Evolutionary conservation across 1,140 invertebrate genomes (phyloP), one percentile per base, ranked within the genome.

Genomic region (Trichonephila clavipes): DNA sequence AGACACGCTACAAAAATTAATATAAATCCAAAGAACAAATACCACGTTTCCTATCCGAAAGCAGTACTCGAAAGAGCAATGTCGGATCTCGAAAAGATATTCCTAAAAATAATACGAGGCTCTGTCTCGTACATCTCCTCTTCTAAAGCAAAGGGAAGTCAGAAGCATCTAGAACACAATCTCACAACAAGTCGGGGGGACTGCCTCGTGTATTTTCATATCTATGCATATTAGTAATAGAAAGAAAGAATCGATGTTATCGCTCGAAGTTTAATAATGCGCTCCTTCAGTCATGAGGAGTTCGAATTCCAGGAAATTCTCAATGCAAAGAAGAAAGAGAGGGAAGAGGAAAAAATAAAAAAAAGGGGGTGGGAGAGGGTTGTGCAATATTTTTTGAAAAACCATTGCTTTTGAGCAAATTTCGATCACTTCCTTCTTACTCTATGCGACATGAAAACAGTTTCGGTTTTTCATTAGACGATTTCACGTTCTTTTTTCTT

Each of bases 381-480:
- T 24, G n/a, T 90, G 51, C 88, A 90, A 90, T 90, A 90, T 81
- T 90, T 90, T 90, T 77, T 77, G 44, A 59, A 59, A 90, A 90
- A 90, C 88, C 88, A 77, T 58, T 28, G 72, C 69, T 81, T 59
- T 81, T 69, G 28, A 59, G 44, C n/a, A 58, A 81, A 58, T 34
- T 81, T 90, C 66, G 34, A 34, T 81, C 69, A 59, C 58, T 90
- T 90, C 72, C 88, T 90, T 90, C 72, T 90, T 64, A 90, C 81
- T 81, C 58, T 28, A 51, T 10, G 44, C 51, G 51, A 89, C 51
- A 24, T 44, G 34, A 34, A 51, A 64, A 58, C 14, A 51, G 69
- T 81, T 77, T 77, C 72, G 72, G 72, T 77, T 77, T 77, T 77
- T 77, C 72, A 77, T 77, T 77, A 77, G 18, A 34, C 10, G 34